Base-by-base conservation (phyloP, 2,888 invertebrate genomes). In the Zonitis immaculata region DNA sequence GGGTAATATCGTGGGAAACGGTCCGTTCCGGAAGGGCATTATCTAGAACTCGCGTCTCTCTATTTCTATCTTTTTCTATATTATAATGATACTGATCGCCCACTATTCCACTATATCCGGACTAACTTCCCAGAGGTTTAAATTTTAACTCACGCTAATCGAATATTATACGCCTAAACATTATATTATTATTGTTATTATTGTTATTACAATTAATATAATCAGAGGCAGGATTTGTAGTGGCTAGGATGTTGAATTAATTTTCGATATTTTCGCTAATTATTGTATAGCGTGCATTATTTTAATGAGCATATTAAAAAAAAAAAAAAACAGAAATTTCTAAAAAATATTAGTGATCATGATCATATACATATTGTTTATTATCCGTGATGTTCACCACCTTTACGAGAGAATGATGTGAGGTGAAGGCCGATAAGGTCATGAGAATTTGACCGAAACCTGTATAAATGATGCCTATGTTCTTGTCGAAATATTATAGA, bases 371-470 rank as follows among this genome's bases (percentile, higher is more conserved):
- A n/a, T 30, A 45, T 45, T 45, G 45, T 45, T 28, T 39, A 39
- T 6, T 49, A 44, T 27, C 45, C 28, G 45, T 45, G 45, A 45
- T 28, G 45, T 12, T 11, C 28, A 28, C 27, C 45, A 28, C 27
- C 45, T 45, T 45, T 16, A 16, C 14, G 27, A 20, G 45, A 30
- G 45, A 28, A 32, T 51, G 46, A 46, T 16, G 49, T 18, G 32
- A 56, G 56, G 56, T 56, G 56, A 56, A 56, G 56, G 56, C 51
- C 56, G 56, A 35, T 55, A 47, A 50, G 56, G 56, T 56, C 56
- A 56, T 56, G 56, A 56, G 56, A 56, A 56, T 42, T 42, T 56
- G 56, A 56, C 56, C 56, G 56, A 42, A 25, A 47, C 47, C 18
- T 9, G 32, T 32, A 25, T 4, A 22, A 35, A 16, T 16, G 35